A percentile compares a stretch with the other conserved stretches of the same genome.
phyloP scores from a whole-genome alignment of 1,140 invertebrate species.

The Oncopodura yosiiana region DNA sequence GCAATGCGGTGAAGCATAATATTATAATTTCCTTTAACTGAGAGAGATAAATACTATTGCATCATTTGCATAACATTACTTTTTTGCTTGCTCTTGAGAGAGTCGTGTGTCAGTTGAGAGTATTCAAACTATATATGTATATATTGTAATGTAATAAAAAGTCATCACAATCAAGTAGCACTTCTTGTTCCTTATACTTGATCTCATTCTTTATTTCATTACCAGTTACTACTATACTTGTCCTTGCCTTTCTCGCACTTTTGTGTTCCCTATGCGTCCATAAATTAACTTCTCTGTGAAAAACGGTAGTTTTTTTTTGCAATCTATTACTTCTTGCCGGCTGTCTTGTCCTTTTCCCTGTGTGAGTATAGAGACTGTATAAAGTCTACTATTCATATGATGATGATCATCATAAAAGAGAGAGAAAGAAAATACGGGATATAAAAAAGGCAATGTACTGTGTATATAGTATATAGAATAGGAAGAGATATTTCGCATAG shows the following conservation, averaged over 20 bases:
- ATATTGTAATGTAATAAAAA: no score
- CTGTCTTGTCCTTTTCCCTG: slow-evolving; percentile 15
- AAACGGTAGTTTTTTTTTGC: slow-evolving; percentile 28
- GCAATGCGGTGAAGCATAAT: no score
- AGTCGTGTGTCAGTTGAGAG: no score
- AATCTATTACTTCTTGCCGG: slow-evolving; percentile 29
- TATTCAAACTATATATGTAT: no score
- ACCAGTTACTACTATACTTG: no score
- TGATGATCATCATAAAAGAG: not conserved
- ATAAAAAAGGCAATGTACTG: not conserved
- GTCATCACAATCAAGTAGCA: no score
- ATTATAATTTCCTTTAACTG: no score
- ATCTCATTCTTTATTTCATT: slow-evolving; percentile 34
- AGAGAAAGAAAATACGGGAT: not conserved
- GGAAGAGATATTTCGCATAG: slow-evolving; percentile 3
- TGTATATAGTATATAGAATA: not conserved
- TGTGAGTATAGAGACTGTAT: slow-evolving; percentile 8
- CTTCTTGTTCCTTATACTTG: no score
- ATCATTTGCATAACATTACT: no score
- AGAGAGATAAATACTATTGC: no score
- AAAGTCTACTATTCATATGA: not conserved
- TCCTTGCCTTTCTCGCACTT: no score
- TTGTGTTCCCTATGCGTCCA: slow-evolving; percentile 30
- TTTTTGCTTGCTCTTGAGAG: no score
- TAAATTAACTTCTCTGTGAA: slow-evolving; percentile 29